Base-by-base conservation (phyloP, 1,140 invertebrate genomes). In the Bombus vancouverensis region DNA sequence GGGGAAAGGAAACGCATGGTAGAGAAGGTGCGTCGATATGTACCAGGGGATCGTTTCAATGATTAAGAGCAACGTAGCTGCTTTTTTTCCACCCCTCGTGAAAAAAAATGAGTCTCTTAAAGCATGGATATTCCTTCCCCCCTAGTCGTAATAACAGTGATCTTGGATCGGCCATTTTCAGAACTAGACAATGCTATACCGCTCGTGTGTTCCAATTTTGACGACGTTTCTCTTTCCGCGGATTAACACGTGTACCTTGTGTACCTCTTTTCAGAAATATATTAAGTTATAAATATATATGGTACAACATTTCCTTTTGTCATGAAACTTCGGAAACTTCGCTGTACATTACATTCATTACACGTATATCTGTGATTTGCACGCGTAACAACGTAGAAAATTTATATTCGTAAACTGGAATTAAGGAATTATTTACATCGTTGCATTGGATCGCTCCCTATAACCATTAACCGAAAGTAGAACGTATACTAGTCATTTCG, bases 1-100 rank as follows among this genome's bases (percentile, higher is more conserved):
- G 6, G 6, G 42, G 5, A 22, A 65, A 76, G 18, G 47, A 53
- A 53, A 53, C 47, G 47, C 47, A 71, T 75, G 42, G 47, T 44
- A 62, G 32, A 75, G 77, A 82, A 82, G 74, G 8, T 42, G 77
- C 65, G 37, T 39, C 32, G 22, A 37, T n/a, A 34, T 79, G 25
- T 76, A 80, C 34, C 66, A n/a, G 18, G 57, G 44, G 62, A 62
- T 75, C 75, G 88, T 90, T 87, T 81, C 76, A 62, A 87, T 87
- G 76, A 87, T 80, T 78, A 74, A 85, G 57, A 70, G 65, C 59
- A 68, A 66, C 71, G 44, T 44, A 22, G 34, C 44, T 53, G 66
- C 32, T 44, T 83, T 59, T 53, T 62, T 57, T 34, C 32, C 18
- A 4, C 10, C 8, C 28, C 28, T 39, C 59, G 42, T 83, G 81